phyloP scores from a whole-genome alignment of 2,888 invertebrate genomes.

The Chymomyza caudatula region DNA sequence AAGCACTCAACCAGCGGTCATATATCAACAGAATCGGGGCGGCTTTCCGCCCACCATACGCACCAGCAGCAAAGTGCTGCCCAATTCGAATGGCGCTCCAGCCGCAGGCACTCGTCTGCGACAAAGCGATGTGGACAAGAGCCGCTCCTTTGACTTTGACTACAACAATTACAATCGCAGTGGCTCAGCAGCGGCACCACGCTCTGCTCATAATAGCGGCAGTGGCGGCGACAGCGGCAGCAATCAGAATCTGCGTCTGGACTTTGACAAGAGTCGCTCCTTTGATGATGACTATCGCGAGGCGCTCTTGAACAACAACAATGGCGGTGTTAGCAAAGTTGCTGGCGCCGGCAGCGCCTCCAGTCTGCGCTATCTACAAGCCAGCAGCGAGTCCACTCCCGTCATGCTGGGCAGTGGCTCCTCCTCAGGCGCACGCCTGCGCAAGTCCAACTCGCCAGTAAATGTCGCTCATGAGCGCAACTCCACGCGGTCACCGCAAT shows the following conservation, averaged over 20 bases:
- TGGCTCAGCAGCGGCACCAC: constrained; percentile 8
- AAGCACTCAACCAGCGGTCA: constrained; percentile 52
- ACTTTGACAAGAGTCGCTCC: constrained; percentile 77
- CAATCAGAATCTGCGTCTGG: constrained; percentile 71
- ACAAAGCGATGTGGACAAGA: constrained; percentile 74
- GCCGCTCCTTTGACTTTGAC: constrained; percentile 77
- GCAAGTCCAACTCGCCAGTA: constrained; percentile 69
- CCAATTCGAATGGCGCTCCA: constrained; percentile 30
- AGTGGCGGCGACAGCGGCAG: constrained; percentile 54
- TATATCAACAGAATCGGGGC: constrained; percentile 62
- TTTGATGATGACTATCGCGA: constrained; percentile 77
- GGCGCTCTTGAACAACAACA: constrained; percentile 63
- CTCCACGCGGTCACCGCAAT: constrained; percentile 73
- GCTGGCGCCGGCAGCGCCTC: constrained; percentile 33
- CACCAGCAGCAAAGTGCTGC: constrained; percentile 45
- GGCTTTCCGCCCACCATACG: constrained; percentile 54
- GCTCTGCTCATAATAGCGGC: constrained; percentile 34
- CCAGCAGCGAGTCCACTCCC: constrained; percentile 27
- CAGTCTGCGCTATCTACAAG: constrained; percentile 62
- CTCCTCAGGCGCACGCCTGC: constrained; percentile 40
- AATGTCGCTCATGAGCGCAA: constrained; percentile 41
- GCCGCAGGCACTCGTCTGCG: constrained; percentile 40
- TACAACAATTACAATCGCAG: constrained; percentile 71
- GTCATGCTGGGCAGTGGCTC: constrained; percentile 4
- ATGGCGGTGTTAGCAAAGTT: too few relatives aligned